Conservation (phyloP, 2,888 invertebrate species). For the Diachrysia chrysitis region DNA sequence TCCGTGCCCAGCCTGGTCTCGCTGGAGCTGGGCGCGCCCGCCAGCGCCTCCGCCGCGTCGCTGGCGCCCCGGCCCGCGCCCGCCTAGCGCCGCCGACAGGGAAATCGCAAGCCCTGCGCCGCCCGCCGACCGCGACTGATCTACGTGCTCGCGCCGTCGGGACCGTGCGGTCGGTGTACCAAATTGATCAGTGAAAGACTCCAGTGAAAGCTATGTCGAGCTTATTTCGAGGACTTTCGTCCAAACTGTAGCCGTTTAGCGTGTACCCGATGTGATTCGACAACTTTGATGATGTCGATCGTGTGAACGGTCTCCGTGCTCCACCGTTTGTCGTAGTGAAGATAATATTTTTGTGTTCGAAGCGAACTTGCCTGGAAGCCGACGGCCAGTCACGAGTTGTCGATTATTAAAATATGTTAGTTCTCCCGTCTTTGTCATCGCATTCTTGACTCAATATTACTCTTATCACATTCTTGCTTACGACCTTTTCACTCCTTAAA, state of each 20-base stretch:
- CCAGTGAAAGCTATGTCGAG: constrained; percentile 39
- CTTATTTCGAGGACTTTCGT: constrained; percentile 32
- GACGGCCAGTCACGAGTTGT: constrained; percentile 38
- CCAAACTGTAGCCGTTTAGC: constrained; percentile 43
- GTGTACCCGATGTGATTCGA: constrained; percentile 38
- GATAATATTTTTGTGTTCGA: constrained; percentile 28
- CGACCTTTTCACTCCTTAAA: constrained; percentile 30
- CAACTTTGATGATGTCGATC: constrained; percentile 41
- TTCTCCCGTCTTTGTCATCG: constrained; percentile 39
- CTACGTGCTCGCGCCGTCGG: neutral
- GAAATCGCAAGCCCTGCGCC: neutral
- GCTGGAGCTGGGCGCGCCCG: constrained; percentile 61
- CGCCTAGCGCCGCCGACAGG: neutral
- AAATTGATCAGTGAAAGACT: constrained; percentile 16
- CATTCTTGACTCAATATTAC: constrained; percentile 48
- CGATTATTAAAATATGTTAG: constrained; percentile 41
- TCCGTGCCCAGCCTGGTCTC: constrained; percentile 73
- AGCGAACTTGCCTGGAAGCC: constrained; percentile 23
- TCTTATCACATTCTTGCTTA: constrained; percentile 54
- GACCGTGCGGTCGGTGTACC: neutral
- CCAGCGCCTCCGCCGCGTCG: neutral
- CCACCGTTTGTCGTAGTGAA: constrained; percentile 31
- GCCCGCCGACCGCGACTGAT: constrained; percentile 11
- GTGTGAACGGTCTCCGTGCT: constrained; percentile 32
- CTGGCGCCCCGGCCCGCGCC: neutral